Conservation (phyloP, 2,113 vertebrate genomes). For the Thymallus thymallus region DNA sequence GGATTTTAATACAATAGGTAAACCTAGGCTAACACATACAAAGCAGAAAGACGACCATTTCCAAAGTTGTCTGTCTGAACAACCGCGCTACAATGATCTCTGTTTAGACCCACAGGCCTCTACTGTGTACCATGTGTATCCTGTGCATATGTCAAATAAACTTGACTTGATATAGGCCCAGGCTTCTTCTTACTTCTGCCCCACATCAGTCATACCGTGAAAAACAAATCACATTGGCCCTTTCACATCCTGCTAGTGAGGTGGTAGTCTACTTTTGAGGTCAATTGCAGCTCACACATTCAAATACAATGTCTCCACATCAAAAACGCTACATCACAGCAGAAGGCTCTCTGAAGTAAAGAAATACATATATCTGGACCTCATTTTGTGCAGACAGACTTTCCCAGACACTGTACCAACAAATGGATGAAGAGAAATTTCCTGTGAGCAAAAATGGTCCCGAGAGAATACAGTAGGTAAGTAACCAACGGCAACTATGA, state of each 20-base stretch:
- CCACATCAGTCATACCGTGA: background rate
- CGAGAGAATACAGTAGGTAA: background rate
- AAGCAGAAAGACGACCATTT: too few relatives aligned
- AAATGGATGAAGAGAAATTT: background rate
- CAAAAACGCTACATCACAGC: background rate
- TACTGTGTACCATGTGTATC: too few relatives aligned
- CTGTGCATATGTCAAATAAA: background rate
- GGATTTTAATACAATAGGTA: too few relatives aligned
- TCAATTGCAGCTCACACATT: background rate
- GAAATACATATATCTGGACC: background rate
- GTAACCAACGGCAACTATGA: constrained; percentile 3
- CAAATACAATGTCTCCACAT: background rate
- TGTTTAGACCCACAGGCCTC: too few relatives aligned
- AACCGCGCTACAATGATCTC: too few relatives aligned
- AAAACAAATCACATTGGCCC: background rate
- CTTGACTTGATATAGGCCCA: background rate
- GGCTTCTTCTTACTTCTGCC: background rate
- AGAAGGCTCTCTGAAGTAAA: background rate
- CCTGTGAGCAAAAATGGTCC: background rate
- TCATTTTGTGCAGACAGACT: background rate
- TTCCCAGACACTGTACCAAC: constrained; percentile 6
- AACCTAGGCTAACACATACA: too few relatives aligned
- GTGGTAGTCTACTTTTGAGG: background rate
- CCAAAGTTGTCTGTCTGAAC: too few relatives aligned
- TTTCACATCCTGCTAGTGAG: background rate